These are phyloP conservation scores for Xestia rhomboidea DNA, from an alignment of 2,888 invertebrate genomes.

Conservation along the genomic window DNA sequence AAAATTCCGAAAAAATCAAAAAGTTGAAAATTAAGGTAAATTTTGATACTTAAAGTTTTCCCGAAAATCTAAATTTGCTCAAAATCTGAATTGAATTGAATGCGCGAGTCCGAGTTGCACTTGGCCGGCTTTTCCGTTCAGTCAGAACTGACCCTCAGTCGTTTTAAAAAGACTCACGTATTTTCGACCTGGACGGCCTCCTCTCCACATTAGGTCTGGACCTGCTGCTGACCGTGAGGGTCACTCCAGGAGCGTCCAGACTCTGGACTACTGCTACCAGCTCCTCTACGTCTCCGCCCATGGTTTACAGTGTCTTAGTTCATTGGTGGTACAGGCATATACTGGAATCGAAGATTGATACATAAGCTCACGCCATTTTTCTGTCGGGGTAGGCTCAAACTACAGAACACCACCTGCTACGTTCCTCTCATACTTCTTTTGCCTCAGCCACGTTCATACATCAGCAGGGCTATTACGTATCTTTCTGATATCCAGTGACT, in stretches of 20 bases:
- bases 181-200: conserved; percentile 16
- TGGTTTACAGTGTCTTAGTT: conserved; percentile 52
- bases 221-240: conserved; percentile 70
- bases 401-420: not conserved
- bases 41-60: too few species aligned
- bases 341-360: conserved; percentile 58
- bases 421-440: not conserved
- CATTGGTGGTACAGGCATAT: conserved; percentile 67
- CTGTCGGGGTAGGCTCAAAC: not conserved
- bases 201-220: conserved; percentile 16
- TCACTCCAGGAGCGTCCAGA: conserved; percentile 69
- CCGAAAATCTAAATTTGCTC: too few species aligned
- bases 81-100: too few species aligned
- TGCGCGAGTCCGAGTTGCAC: too few species aligned
- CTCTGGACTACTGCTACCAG: conserved; percentile 75
- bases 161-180: conserved; percentile 48
- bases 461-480: too few species aligned
- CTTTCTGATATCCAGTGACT: too few species aligned
- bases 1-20: too few species aligned
- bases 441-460: not conserved
- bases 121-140: too few species aligned
- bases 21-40: too few species aligned
- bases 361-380: not conserved
- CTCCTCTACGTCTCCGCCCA: conserved; percentile 72
- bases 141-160: too few species aligned